Evolutionary conservation across 2,888 invertebrate species (phyloP), one percentile per base, ranked within the genome.

Genomic region (Cantharis rustica): DNA sequence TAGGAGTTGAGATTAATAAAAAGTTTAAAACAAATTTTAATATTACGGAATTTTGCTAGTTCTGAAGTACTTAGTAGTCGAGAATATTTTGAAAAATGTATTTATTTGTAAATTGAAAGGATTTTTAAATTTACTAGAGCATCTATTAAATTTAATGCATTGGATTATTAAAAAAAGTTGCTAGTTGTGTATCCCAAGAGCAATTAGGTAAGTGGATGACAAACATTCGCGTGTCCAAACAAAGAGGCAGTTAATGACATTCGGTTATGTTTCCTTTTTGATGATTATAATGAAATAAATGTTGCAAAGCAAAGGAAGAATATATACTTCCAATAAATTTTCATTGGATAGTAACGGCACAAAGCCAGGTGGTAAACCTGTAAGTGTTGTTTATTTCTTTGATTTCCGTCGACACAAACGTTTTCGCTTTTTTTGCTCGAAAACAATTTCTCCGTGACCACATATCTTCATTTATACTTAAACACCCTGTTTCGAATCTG

Each of bases 381-480:
- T 71, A 73, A 77, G 71, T 81, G 84, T 85, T 82, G 83, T 86
- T 86, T 85, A 85, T 86, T 84, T 83, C 84, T 85, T 85, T 85
- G 85, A 85, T 86, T 85, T 85, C 84, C 85, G 83, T 83, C 82
- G 83, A 81, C 84, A 82, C 81, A 79, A 82, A 81, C 80, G 79
- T 76, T 81, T 79, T 81, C 72, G 72, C 73, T 82, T 84, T 84
- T 84, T 85, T 84, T 47, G 10, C 16, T 20, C 17, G 61, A 16
- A 80, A 81, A 76, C 69, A 74, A 72, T 72, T 69, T 77, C 77
- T 76, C 75, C 72, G 72, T 70, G 72, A 73, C 85, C 81, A 85
- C 85, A 85, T 85, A 85, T 86, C 86, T 86, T 86, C 85, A 85
- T 86, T 86, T 86, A 84, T 84, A 84, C 80, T 80, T 82, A 81